Evolutionary conservation across 2,113 vertebrate genomes (phyloP).

Genomic region (Dasyurus viverrinus): DNA sequence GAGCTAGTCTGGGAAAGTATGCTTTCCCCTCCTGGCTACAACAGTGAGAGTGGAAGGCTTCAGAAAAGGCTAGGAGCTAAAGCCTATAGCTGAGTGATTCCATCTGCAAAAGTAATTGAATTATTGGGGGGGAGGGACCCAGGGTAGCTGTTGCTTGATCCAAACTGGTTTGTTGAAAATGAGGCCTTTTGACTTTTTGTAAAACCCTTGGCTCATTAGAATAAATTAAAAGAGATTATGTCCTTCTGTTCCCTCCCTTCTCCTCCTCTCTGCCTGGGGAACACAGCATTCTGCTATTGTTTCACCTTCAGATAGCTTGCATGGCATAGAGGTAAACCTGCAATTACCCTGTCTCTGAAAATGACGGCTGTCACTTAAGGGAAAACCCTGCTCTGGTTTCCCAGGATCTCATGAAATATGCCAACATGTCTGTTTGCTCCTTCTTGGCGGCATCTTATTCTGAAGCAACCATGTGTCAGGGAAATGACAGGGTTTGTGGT

Average conservation of each 20-base stretch:
- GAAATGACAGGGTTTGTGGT: slow-evolving; percentile 81
- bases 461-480: slow-evolving; percentile 81
- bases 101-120: slow-evolving; percentile 62
- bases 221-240: slow-evolving; percentile 69
- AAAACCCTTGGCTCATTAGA: slow-evolving; percentile 71
- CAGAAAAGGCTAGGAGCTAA: neutral
- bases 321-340: slow-evolving; percentile 58
- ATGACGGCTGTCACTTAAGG: slow-evolving; percentile 71
- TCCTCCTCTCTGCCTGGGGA: slow-evolving; percentile 3
- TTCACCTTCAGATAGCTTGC: slow-evolving; percentile 68
- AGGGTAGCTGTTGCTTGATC: slow-evolving; percentile 59
- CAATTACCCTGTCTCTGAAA: slow-evolving; percentile 70
- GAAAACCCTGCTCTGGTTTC: slow-evolving; percentile 68
- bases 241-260: slow-evolving; percentile 55
- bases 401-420: slow-evolving; percentile 51
- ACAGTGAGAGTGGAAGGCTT: neutral
- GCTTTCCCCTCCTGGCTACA: neutral
- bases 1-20: neutral
- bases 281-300: slow-evolving; percentile 49
- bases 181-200: slow-evolving; percentile 68
- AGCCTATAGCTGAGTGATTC: slow-evolving; percentile 44
- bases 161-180: slow-evolving; percentile 56
- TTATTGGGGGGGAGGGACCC: slow-evolving; percentile 40
- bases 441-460: slow-evolving; percentile 67
- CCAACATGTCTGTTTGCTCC: slow-evolving; percentile 71